Conservation (phyloP, 2,888 invertebrate species). For the Chrysodeixis includens region DNA sequence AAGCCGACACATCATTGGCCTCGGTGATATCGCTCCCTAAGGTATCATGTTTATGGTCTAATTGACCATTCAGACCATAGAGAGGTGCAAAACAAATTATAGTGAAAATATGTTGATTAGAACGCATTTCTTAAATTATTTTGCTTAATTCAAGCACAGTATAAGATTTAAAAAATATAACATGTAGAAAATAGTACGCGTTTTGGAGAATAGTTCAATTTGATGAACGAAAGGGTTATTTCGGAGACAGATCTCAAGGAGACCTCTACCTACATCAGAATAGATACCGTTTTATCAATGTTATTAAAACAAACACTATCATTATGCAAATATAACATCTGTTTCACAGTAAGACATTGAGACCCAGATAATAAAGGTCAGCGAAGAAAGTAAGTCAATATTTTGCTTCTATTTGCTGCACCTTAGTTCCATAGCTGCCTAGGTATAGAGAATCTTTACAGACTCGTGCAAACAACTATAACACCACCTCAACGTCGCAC, state of each 20-base stretch:
- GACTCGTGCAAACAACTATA: neutral
- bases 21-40: conserved; percentile 17
- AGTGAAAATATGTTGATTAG: conserved; percentile 1
- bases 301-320: conserved; percentile 1
- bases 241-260: neutral
- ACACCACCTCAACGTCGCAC: neutral
- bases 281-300: neutral
- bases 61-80: conserved; percentile 14
- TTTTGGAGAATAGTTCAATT: neutral
- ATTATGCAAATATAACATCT: conserved; percentile 4
- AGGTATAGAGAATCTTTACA: neutral
- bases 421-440: neutral
- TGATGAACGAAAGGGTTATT: neutral
- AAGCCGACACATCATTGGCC: conserved; percentile 24
- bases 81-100: neutral
- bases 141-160: too few species aligned
- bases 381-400: neutral
- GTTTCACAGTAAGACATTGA: neutral
- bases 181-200: too few species aligned
- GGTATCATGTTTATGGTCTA: conserved; percentile 20
- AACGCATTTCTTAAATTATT: neutral
- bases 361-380: neutral
- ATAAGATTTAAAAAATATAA: too few species aligned
- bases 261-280: neutral
- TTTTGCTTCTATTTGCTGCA: neutral